Evolutionary conservation across 2,797 vertebrate genomes (phyloP), one percentile per base, ranked within the genome.

Genomic region (Sebastes vulpes): DNA sequence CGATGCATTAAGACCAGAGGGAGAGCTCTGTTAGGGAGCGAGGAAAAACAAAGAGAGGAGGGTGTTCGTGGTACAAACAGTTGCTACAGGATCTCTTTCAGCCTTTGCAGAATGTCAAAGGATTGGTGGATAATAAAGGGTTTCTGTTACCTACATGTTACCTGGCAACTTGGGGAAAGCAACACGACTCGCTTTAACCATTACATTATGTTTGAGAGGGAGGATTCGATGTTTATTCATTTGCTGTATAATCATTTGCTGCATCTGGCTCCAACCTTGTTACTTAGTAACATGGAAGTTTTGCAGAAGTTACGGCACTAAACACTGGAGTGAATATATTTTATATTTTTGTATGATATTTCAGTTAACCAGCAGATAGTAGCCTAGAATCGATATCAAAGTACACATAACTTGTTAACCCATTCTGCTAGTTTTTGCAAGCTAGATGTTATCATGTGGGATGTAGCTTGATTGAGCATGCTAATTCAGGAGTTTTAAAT

Each of bases 1-100:
- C 64, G 11, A 5, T 85, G 84, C 82, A 86, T 91, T 89, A 81
- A 81, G 76, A 82, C 81, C 83, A 25, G 65, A 58, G 75, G 83
- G 72, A 71, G 61, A 68, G 60, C 72, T 79, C 46, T 11, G 61
- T 60, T 48, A 69, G 69, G 69, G 35, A 75, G 63, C 3, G 3
- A 70, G 14, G 35, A 28, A 53, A 29, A 65, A 82, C 57, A 79
- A 76, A 84, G 65, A 75, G 60, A 83, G 38, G 64, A 81, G 60
- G 68, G 70, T 60, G 64, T 79, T 79, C 3, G 12, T 42, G 1
- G 32, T 64, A 59, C 75, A 87, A 60, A 79, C 65, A 65, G 54
- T 72, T 75, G 53, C 58, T 48, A 59, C 63, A 70, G 42, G 69
- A 74, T 74, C 38, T 38, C 42, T 67, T 64, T 54, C 75, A 21